Conservation (phyloP, 2,113 vertebrate species). For the Cheirogaleus medius region DNA sequence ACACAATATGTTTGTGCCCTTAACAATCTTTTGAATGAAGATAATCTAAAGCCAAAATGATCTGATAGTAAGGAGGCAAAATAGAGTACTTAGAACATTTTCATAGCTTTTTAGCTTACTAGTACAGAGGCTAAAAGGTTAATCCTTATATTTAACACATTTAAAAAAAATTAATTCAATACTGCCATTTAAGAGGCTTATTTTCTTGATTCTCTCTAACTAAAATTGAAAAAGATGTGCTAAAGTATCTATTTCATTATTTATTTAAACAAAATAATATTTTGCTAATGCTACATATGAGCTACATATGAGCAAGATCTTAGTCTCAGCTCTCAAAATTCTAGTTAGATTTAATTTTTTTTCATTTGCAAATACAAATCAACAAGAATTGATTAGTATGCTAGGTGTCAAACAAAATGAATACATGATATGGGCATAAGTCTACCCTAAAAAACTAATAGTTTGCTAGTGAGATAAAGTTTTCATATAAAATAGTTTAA, state of each 20-base stretch:
- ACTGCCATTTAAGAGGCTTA: background rate
- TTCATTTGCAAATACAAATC: background rate
- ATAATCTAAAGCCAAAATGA: background rate
- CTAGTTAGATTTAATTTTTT: background rate
- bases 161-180: background rate
- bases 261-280: slow-evolving; percentile 14
- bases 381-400: background rate
- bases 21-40: background rate
- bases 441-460: background rate
- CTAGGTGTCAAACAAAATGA: background rate
- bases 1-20: background rate
- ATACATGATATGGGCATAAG: background rate
- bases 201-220: background rate
- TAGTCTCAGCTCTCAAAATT: background rate
- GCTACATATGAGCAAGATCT: background rate
- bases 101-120: background rate
- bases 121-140: background rate
- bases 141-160: background rate
- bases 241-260: background rate
- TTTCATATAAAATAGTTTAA: background rate
- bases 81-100: background rate
- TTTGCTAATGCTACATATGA: background rate
- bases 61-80: background rate
- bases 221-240: background rate
- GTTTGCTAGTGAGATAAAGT: background rate